Base-by-base conservation (phyloP, 2,113 vertebrate species). In the Pimephales promelas region DNA sequence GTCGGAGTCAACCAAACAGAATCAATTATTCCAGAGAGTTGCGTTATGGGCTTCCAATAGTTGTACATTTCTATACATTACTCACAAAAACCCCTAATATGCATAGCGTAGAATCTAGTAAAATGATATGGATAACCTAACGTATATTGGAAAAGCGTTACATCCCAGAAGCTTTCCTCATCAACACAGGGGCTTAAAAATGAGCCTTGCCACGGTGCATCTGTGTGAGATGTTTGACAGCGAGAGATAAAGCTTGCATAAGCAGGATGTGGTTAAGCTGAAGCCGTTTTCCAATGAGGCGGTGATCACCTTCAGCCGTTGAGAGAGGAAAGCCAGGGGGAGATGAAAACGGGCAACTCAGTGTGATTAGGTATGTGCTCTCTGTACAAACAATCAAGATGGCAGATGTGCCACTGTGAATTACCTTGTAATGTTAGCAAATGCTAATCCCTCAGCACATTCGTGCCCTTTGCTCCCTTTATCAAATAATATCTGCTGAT, bases 331-430 rank as follows among this genome's bases (percentile, higher is more conserved):
- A 57, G 66, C 59, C 76, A n/a, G 66, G 40, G 83, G 66, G 62
- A 47, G 75, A 47, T 54, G 76, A 26, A 79, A 56, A 64, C 22
- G 40, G 81, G 81, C 75, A 78, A 72, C 80, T 83, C 62, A 8
- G 47, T 36, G 16, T 81, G 78, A 80, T 82, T 77, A 83, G 76
- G 47, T 71, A 70, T 59, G 72, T 73, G 71, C 86, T 72, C 34
- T 66, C 72, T 71, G 18, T 80, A 79, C 62, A 81, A 85, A 88
- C 86, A 81, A 85, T 75, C 86, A 85, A 85, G 84, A 85, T 83
- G 86, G 86, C 84, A 87, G 57, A 83, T 83, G 76, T 81, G 87
- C 81, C 84, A 85, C 76, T 77, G 81, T 47, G 84, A 85, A 87
- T 85, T 87, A 85, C 61, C 52, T 49, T 43, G 26, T 83, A 77